A percentile compares a stretch with the other conserved stretches of the same genome.
phyloP scores from a whole-genome alignment of 2,888 invertebrate genomes.

The Unio delphinus region DNA sequence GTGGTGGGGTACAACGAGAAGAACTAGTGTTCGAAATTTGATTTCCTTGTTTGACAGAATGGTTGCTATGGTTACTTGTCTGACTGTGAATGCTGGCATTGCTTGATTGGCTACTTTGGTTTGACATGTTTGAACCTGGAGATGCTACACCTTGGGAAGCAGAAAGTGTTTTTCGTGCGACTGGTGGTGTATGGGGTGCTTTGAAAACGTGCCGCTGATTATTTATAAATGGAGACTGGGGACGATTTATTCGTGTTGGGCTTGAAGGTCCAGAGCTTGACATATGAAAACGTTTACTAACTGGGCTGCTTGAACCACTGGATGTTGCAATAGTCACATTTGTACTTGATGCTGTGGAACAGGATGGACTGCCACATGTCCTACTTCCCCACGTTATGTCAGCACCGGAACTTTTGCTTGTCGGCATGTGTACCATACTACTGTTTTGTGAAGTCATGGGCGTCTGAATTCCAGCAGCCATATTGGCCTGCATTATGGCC shows the following conservation, averaged over 20 bases:
- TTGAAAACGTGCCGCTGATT: constrained; percentile 48
- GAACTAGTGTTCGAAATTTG: constrained; percentile 15
- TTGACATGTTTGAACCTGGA: constrained; percentile 44
- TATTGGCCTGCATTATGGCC: constrained; percentile 47
- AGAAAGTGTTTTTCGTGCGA: constrained; percentile 49
- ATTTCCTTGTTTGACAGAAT: constrained; percentile 39
- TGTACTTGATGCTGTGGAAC: constrained; percentile 46
- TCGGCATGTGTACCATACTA: constrained; percentile 31
- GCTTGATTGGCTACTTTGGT: constrained; percentile 33
- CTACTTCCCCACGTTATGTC: constrained; percentile 21
- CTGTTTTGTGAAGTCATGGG: constrained; percentile 31
- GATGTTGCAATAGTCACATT: constrained; percentile 55
- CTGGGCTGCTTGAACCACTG: constrained; percentile 61
- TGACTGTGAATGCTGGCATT: constrained; percentile 18
- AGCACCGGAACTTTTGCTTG: constrained; percentile 29
- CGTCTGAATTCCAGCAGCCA: constrained; percentile 34
- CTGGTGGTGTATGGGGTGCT: constrained; percentile 59
- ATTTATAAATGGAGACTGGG: constrained; percentile 28
- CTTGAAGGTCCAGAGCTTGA: constrained; percentile 57
- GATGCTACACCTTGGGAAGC: constrained; percentile 52
- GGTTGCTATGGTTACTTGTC: constrained; percentile 34
- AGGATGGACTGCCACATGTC: constrained; percentile 47
- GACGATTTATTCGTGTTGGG: constrained; percentile 32
- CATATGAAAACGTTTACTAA: constrained; percentile 58
- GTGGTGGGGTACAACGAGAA: constrained; percentile 7